Evolutionary conservation across 2,113 vertebrate species (phyloP).

Genomic region (Erpornis zantholeuca): DNA sequence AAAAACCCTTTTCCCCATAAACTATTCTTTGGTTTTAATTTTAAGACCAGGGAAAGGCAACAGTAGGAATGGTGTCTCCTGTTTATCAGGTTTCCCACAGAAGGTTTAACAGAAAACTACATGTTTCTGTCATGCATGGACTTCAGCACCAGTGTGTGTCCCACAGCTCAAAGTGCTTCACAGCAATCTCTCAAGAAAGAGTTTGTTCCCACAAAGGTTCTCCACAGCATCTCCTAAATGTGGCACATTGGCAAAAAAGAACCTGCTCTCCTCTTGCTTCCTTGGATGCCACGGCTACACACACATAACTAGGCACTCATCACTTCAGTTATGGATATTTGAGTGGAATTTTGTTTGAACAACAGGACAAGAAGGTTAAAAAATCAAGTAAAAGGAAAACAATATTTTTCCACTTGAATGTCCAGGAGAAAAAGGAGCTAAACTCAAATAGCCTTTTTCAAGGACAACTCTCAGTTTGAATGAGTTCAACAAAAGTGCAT

Average conservation of each 20-base stretch:
- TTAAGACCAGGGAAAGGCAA: too few species aligned
- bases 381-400: neutral
- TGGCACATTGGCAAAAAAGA: neutral
- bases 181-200: neutral
- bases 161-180: neutral
- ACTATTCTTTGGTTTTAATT: too few species aligned
- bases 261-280: neutral
- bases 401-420: neutral
- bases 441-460: neutral
- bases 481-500: neutral
- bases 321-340: neutral
- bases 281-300: neutral
- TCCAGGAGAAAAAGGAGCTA: neutral
- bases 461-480: neutral
- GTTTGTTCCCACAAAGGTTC: neutral
- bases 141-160: neutral
- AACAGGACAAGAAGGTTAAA: neutral
- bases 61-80: neutral
- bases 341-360: neutral
- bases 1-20: too few species aligned
- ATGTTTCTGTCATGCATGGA: fast-evolving
- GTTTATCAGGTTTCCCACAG: neutral
- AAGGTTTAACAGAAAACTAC: neutral
- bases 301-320: neutral
- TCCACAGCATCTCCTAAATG: neutral